A percentile compares a stretch with the other conserved stretches of the same genome.
These are phyloP conservation scores for Acanthurus lineatus DNA, from an alignment of 2,797 vertebrate species.

Conservation along the genomic window DNA sequence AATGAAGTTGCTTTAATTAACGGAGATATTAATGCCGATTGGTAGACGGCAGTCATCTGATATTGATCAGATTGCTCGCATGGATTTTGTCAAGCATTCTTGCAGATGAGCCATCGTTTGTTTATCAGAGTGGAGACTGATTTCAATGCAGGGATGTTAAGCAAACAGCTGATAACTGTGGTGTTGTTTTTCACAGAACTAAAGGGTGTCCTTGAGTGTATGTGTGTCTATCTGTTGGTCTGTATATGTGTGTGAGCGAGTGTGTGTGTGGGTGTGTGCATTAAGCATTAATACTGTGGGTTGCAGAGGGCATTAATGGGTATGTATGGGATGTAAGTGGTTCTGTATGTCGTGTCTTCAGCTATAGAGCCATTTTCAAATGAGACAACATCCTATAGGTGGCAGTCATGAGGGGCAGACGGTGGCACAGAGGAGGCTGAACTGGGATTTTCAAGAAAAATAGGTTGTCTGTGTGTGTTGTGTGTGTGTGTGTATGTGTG, in stretches of 20 bases:
- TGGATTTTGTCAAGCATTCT: slow-evolving; percentile 26
- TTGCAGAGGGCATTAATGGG: slow-evolving; percentile 3
- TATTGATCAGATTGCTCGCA: slow-evolving; percentile 2
- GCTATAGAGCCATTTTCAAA: slow-evolving; percentile 37
- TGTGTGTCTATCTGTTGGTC: slow-evolving; percentile 8
- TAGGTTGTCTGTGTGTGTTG: slow-evolving; percentile 36
- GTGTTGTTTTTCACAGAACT: slow-evolving; percentile 15
- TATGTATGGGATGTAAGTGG: slow-evolving; percentile 20
- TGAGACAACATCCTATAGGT: slow-evolving; percentile 60
- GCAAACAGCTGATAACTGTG: slow-evolving; percentile 24
- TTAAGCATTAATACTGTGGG: slow-evolving; percentile 29
- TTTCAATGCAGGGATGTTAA: background rate
- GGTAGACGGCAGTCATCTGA: slow-evolving; percentile 19
- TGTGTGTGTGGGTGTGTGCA: slow-evolving; percentile 17
- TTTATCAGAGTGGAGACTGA: background rate
- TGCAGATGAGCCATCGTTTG: slow-evolving; percentile 33
- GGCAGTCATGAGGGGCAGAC: slow-evolving; percentile 67
- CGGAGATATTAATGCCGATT: slow-evolving; percentile 25
- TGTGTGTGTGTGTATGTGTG: slow-evolving; percentile 23
- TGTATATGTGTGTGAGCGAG: slow-evolving; percentile 24
- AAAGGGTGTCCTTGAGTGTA: slow-evolving; percentile 32
- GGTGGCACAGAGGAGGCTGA: slow-evolving; percentile 37
- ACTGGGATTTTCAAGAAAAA: slow-evolving; percentile 48
- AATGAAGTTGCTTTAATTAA: slow-evolving; percentile 40
- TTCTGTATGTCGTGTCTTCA: slow-evolving; percentile 48